Base-by-base conservation (phyloP, 2,888 invertebrate genomes). In the Furcula furcula region DNA sequence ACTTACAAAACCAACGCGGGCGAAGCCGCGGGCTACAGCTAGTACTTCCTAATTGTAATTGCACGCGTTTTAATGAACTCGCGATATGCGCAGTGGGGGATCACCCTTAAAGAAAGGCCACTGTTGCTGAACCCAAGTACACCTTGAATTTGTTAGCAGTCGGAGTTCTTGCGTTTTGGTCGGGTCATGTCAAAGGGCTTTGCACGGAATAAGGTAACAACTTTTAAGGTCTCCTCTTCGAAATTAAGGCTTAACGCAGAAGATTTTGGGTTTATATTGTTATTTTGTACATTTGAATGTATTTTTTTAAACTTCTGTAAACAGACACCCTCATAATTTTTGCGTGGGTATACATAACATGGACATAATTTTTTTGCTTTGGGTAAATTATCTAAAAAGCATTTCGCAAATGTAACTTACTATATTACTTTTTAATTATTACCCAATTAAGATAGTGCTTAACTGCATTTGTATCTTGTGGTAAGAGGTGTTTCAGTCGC, bases 51-150 rank as follows among this genome's bases (percentile, higher is more conserved):
- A 62, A 77, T 74, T 71, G 65, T 72, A 72, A 76, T 75, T 68
- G 72, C 74, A 65, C 65, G 59, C 66, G 69, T 72, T 78, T 71
- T 78, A 78, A 78, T 73, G 78, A 77, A 76, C 73, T 64, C 43
- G 48, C 59, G 64, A 68, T 71, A 70, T 67, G 62, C n/a, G n/a
- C 55, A 48, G 34, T 34, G 41, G 56, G 65, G 68, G 57, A 47
- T 46, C 55, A 55, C 67, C 68, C 70, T 37, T 29, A 36, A 27
- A 21, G 21, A 33, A 9, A 21, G 36, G 4, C 71, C 60, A 69
- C 21, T 41, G 18, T 43, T 37, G 7, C 2, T 22, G 46, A 66
- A 57, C 4, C 73, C 42, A 19, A 30, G 18, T 13, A 12, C 19
- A 13, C 16, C 20, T 16, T n/a, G 12, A 21, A 20, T 20, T 29